A percentile compares a stretch with the other conserved stretches of the same genome.
Conservation (phyloP, 1,140 invertebrate genomes). For the Bradysia coprophila region DNA sequence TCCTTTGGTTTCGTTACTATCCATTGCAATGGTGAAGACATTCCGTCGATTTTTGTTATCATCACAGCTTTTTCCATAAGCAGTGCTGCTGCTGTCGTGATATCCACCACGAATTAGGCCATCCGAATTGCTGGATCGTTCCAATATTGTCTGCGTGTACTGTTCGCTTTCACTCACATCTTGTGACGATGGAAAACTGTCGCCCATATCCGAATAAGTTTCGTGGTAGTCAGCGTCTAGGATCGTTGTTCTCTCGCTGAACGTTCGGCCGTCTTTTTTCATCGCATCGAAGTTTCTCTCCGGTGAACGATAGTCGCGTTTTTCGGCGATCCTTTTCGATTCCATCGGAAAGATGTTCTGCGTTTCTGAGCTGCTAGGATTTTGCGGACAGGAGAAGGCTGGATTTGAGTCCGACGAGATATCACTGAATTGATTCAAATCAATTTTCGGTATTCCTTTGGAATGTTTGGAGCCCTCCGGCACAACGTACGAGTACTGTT, state of each 20-base stretch:
- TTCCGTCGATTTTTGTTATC: too few relatives aligned
- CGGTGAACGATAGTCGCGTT: not conserved
- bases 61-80: too few relatives aligned
- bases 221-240: not conserved
- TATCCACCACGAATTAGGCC: too few relatives aligned
- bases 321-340: not conserved
- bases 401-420: constrained; percentile 7
- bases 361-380: not conserved
- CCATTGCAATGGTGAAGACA: too few relatives aligned
- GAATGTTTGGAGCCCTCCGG: not conserved
- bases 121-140: too few relatives aligned
- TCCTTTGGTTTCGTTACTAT: too few relatives aligned
- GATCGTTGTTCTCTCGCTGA: not conserved
- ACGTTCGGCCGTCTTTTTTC: not conserved
- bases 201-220: constrained; percentile 1
- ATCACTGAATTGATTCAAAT: constrained; percentile 6
- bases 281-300: not conserved
- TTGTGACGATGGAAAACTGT: constrained; percentile 2
- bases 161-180: constrained; percentile 1
- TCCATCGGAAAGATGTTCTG: not conserved
- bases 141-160: not conserved
- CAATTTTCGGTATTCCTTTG: constrained; percentile 2
- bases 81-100: too few relatives aligned
- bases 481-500: constrained; percentile 1
- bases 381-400: constrained; percentile 2